Percentiles rank a stretch among this genome's conserved stretches.
phyloP scores from a whole-genome alignment of 53 echinoderm and acorn worm species.

The Astropecten irregularis region DNA sequence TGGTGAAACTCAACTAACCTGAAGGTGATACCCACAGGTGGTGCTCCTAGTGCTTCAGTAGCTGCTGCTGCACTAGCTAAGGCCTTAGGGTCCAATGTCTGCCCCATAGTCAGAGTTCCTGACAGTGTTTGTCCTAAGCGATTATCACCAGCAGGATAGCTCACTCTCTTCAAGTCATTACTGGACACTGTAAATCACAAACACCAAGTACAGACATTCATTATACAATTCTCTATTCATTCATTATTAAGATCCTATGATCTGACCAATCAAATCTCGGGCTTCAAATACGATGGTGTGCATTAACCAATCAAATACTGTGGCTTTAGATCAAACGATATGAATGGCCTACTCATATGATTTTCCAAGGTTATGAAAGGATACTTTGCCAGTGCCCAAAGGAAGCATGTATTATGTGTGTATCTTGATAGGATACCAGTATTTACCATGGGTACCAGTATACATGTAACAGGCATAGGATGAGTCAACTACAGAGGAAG shows the following conservation, averaged over 20 bases:
- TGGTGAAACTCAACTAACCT: constrained; percentile 79
- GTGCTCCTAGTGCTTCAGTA: constrained; percentile 83
- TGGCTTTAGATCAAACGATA: too few relatives aligned
- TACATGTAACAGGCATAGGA: not conserved
- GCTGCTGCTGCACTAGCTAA: constrained; percentile 85
- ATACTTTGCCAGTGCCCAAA: constrained; percentile 1
- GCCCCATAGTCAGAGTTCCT: constrained; percentile 86
- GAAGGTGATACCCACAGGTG: constrained; percentile 77
- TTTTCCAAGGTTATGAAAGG: constrained; percentile 6
- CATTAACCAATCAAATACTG: too few relatives aligned
- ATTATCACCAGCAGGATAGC: constrained; percentile 63
- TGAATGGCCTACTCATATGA: too few relatives aligned
- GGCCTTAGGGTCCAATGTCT: constrained; percentile 94
- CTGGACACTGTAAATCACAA: constrained; percentile 65
- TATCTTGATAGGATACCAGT: not conserved
- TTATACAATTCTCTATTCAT: not conserved
- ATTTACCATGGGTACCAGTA: not conserved
- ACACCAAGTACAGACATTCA: not conserved
- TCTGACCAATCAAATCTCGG: not conserved
- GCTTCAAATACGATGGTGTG: too few relatives aligned
- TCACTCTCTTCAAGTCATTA: constrained; percentile 80
- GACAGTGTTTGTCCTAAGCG: constrained; percentile 77
- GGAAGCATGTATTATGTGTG: constrained; percentile 1
- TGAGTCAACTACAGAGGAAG: constrained; percentile 47
- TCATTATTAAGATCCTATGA: too few relatives aligned